Conservation (phyloP, 2,888 invertebrate species). For the Ptychoptera contaminata region DNA sequence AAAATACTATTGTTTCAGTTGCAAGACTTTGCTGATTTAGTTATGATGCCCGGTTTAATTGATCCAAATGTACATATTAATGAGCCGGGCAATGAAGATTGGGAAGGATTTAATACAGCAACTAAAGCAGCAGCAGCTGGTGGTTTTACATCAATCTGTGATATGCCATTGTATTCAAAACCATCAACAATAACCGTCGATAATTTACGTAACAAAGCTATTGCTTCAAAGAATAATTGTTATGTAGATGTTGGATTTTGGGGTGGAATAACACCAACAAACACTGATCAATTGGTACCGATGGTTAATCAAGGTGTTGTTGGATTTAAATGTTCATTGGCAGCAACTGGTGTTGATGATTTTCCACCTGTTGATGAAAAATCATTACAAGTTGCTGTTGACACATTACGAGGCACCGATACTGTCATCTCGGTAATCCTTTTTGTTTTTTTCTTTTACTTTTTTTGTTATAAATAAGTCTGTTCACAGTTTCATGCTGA, state of each 20-base stretch:
- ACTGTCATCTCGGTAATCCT: slow-evolving; percentile 45
- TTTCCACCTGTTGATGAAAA: slow-evolving; percentile 42
- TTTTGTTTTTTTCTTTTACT: background rate
- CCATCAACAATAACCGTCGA: slow-evolving; percentile 51
- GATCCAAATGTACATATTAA: slow-evolving; percentile 61
- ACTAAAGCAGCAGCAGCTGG: slow-evolving; percentile 56
- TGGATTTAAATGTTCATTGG: slow-evolving; percentile 58
- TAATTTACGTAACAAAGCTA: slow-evolving; percentile 42
- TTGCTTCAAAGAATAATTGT: slow-evolving; percentile 39
- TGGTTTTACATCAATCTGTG: slow-evolving; percentile 54
- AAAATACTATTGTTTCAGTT: slow-evolving; percentile 15
- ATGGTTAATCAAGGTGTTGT: slow-evolving; percentile 50
- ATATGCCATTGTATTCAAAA: slow-evolving; percentile 59
- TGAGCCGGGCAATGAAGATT: slow-evolving; percentile 53
- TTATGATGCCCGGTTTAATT: slow-evolving; percentile 51
- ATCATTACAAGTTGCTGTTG: slow-evolving; percentile 41
- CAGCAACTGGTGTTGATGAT: slow-evolving; percentile 51
- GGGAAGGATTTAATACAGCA: slow-evolving; percentile 57
- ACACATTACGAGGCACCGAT: slow-evolving; percentile 40
- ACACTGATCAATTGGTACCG: slow-evolving; percentile 40
- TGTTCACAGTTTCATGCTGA: slow-evolving; percentile 54
- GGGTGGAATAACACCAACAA: slow-evolving; percentile 61
- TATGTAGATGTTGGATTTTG: slow-evolving; percentile 60
- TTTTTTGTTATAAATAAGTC: background rate
- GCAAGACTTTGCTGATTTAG: slow-evolving; percentile 33